Conservation (phyloP, 2,113 vertebrate species). For the Saimiri boliviensis region DNA sequence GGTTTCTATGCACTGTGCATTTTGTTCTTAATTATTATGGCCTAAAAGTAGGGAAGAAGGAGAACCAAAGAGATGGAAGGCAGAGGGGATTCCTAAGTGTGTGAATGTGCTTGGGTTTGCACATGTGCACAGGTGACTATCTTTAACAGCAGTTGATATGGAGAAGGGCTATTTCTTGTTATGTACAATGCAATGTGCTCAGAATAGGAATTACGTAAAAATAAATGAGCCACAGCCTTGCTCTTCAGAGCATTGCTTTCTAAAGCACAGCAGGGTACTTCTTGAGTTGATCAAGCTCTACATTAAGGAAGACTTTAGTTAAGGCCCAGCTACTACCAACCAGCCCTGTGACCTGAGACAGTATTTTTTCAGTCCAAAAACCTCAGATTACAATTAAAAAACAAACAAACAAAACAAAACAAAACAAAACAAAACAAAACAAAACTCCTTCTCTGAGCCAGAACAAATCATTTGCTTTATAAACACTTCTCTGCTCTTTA, state of each 20-base stretch:
- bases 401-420: not conserved
- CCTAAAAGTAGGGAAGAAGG: not conserved
- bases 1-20: not conserved
- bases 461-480: constrained; percentile 12
- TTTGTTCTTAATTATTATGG: constrained; percentile 48
- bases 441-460: not conserved
- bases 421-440: no score
- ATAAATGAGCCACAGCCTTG: not conserved
- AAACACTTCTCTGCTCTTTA: not conserved
- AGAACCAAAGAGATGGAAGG: not conserved
- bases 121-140: not conserved
- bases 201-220: not conserved
- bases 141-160: not conserved
- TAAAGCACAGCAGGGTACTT: not conserved
- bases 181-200: not conserved
- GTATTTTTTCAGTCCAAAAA: not conserved
- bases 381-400: not conserved
- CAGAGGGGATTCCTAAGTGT: not conserved
- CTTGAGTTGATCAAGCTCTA: not conserved
- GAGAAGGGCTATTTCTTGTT: not conserved
- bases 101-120: not conserved
- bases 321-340: not conserved
- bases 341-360: not conserved
- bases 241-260: not conserved
- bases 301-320: not conserved